Evolutionary conservation across 1,140 invertebrate species (phyloP), one percentile per base, ranked within the genome.

Genomic region (Sinella curviseta): DNA sequence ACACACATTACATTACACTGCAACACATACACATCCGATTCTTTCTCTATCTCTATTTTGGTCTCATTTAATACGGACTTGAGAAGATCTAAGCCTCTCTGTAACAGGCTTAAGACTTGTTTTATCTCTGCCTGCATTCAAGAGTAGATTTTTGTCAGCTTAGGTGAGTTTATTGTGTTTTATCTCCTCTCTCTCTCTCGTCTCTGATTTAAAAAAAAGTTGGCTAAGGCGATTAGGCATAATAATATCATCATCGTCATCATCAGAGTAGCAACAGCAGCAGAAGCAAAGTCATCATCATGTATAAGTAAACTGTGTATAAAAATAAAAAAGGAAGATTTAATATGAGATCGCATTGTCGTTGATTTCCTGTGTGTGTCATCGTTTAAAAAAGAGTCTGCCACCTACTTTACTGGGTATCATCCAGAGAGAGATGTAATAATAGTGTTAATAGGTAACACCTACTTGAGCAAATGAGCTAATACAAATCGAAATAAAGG

Each of bases 91-190:
- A 86, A 86, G 85, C 85, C 83, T 82, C 84, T 85, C 84, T 83
- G 86, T 86, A 86, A 86, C 86, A 86, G 85, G 86, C 86, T 86
- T 86, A 86, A 85, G 85, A 83, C 86, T 86, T 86, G 86, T 86
- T 86, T 86, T 86, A 86, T 86, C 85, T 85, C 70, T 80, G 74
- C 82, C 81, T 83, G 84, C 85, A 86, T 86, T 86, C 85, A 85
- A 79, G 85, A 85, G 83, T 85, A 85, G 85, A 85, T 85, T 85
- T 85, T 85, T 84, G 84, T 85, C 85, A 85, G 85, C 85, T 85
- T 85, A 85, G 85, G 85, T 86, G 85, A 85, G 84, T 86, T 86
- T 86, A 86, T 86, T 86, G 85, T 86, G 84, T 86, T 85, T 86
- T 86, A 86, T 86, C 85, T 82, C 83, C 82, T 65, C 24, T 65